Evolutionary conservation across 2,113 vertebrate species (phyloP), one percentile per base, ranked within the genome.

Genomic region (Synchiropus splendidus): DNA sequence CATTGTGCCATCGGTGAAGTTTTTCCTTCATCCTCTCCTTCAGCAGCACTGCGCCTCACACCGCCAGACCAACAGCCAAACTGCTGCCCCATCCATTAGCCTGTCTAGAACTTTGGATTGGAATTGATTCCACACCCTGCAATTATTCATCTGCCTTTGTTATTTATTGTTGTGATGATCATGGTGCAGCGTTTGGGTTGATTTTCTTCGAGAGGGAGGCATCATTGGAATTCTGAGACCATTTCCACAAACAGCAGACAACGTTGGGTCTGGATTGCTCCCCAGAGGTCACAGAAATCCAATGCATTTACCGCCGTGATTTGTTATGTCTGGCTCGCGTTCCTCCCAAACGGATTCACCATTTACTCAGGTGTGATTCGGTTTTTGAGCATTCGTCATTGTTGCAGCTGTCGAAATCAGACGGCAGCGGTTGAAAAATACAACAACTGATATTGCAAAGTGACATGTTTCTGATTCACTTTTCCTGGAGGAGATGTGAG

Each of bases 101-200:
- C 14, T 56, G 58, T 67, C 62, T 58, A 18, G 50, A 66, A 61
- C 63, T 68, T 74, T 65, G 52, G 60, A 71, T 65, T 68, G 55
- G 45, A 68, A 68, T 68, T 53, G 58, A 71, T 67, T 49, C 45
- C 18, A 16, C 21, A 18, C 1, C 30, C 13, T 12, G 40, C 57
- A 41, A 64, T 70, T 59, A 48, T 53, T 76, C 54, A 67, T 59
- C 59, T 18, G 42, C 50, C 62, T 42, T 16, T 4, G 39, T 70
- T 64, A 64, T 67, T 59, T 59, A 67, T 70, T 16, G 48, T 16
- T 16, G 44, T 39, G 53, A 46, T 35, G 31, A 41, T 18, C 16
- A 31, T 41, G 30, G 40, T 14, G 3, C 21, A 10, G 48, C 31
- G n/a, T 64, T 60, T 9, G 18, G 37, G 35, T 54, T 40, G 31